These are phyloP conservation scores for Stercorarius parasiticus DNA, from an alignment of 2,113 vertebrate species.

Conservation along the genomic window DNA sequence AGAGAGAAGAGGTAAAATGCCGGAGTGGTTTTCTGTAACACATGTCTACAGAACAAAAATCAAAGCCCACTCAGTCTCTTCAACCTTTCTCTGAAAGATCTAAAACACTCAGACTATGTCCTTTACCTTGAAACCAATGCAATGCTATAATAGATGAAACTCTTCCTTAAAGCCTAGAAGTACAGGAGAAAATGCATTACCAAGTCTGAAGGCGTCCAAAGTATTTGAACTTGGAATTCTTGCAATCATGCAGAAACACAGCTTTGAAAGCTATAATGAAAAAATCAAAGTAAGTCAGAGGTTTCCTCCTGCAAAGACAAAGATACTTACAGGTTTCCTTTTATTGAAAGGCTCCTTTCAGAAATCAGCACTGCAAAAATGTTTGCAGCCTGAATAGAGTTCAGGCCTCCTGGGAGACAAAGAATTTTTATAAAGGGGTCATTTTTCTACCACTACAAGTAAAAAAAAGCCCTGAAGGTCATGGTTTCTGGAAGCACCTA, in stretches of 20 bases:
- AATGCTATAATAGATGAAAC: constrained; percentile 4
- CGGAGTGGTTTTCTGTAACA: constrained; percentile 2
- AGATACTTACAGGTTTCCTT: constrained; percentile 16
- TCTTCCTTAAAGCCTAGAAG: not conserved
- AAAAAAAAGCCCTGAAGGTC: not conserved
- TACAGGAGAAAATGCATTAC: not conserved
- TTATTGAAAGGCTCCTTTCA: constrained; percentile 4
- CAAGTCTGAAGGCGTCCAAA: constrained; percentile 1
- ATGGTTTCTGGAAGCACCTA: not conserved
- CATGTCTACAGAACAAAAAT: constrained; percentile 5
- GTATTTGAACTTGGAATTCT: constrained; percentile 9
- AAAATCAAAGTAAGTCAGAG: constrained; percentile 38
- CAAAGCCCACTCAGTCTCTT: constrained; percentile 6
- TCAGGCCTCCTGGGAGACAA: constrained; percentile 19
- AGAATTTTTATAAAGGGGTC: constrained; percentile 10
- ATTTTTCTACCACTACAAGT: constrained; percentile 17
- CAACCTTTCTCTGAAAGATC: constrained; percentile 17
- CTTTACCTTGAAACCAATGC: constrained; percentile 16
- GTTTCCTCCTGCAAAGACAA: constrained; percentile 58
- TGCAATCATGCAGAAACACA: constrained; percentile 32
- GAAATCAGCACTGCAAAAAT: constrained; percentile 17
- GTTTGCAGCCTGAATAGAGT: not conserved
- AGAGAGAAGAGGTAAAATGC: not conserved
- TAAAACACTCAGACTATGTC: not conserved
- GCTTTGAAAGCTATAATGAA: constrained; percentile 37